These are phyloP conservation scores for Cladopsammia gracilis DNA, from an alignment of 64 coral and sea anemone species.

Conservation along the genomic window DNA sequence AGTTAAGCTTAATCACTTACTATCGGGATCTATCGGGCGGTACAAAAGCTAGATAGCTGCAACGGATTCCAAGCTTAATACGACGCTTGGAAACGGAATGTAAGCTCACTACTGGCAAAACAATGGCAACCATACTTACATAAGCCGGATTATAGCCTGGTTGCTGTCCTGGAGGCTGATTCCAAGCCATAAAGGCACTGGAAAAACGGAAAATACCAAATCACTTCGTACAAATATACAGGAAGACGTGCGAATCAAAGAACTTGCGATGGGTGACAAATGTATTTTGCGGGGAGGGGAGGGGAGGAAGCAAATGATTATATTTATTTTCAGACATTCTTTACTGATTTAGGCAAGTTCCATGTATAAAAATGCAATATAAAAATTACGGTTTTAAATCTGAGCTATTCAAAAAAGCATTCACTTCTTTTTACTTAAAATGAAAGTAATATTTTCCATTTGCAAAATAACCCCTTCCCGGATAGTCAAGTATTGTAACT, in stretches of 20 bases:
- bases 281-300: background rate
- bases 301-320: too few relatives aligned
- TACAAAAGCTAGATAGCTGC: too few relatives aligned
- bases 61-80: too few relatives aligned
- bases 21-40: too few relatives aligned
- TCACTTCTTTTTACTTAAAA: background rate
- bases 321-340: too few relatives aligned
- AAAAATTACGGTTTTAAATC: too few relatives aligned
- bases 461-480: background rate
- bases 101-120: background rate
- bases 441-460: background rate
- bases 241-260: background rate
- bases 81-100: too few relatives aligned
- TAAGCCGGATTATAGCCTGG: slow-evolving; percentile 89
- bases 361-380: too few relatives aligned
- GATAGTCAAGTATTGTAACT: background rate
- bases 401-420: too few relatives aligned
- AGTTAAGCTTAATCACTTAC: too few relatives aligned
- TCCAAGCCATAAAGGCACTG: slow-evolving; percentile 82
- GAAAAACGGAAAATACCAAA: background rate
- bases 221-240: background rate
- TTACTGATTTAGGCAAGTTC: too few relatives aligned
- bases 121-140: slow-evolving; percentile 78
- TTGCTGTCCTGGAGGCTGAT: slow-evolving; percentile 71
- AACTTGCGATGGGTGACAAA: background rate